These are phyloP conservation scores for Parnassius smintheus DNA, from an alignment of 2,888 invertebrate species.

Conservation along the genomic window DNA sequence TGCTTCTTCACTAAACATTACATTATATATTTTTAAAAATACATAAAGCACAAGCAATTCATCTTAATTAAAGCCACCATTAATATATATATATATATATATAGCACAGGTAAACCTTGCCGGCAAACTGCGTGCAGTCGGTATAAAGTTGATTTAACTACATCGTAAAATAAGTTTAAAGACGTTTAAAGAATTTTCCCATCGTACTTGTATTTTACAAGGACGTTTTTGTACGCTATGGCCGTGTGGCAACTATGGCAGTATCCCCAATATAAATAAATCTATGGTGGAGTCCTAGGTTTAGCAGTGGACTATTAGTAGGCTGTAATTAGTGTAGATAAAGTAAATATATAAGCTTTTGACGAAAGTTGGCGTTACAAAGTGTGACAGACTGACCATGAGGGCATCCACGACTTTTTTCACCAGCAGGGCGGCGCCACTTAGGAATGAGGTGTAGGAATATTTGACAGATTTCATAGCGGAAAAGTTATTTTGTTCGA, in stretches of 20 bases:
- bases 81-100: neutral
- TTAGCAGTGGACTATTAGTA: too few relatives aligned
- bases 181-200: conserved; percentile 27
- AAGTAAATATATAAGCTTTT: too few relatives aligned
- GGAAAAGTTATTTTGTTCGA: too few relatives aligned
- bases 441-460: too few relatives aligned
- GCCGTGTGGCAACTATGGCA: too few relatives aligned
- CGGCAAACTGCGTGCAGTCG: conserved; percentile 8
- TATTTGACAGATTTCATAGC: too few relatives aligned
- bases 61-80: conserved; percentile 23
- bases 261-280: too few relatives aligned
- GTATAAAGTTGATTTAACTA: conserved; percentile 24
- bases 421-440: too few relatives aligned
- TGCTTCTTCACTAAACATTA: too few relatives aligned
- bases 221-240: conserved; percentile 13
- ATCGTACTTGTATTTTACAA: conserved; percentile 14
- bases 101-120: conserved; percentile 19
- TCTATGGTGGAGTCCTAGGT: too few relatives aligned
- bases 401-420: too few relatives aligned
- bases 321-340: too few relatives aligned
- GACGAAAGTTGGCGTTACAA: neutral
- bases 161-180: conserved; percentile 17
- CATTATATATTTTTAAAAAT: neutral
- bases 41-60: conserved; percentile 8
- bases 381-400: neutral